Evolutionary conservation across 2,113 vertebrate genomes (phyloP).

Genomic region (Mirounga angustirostris): DNA sequence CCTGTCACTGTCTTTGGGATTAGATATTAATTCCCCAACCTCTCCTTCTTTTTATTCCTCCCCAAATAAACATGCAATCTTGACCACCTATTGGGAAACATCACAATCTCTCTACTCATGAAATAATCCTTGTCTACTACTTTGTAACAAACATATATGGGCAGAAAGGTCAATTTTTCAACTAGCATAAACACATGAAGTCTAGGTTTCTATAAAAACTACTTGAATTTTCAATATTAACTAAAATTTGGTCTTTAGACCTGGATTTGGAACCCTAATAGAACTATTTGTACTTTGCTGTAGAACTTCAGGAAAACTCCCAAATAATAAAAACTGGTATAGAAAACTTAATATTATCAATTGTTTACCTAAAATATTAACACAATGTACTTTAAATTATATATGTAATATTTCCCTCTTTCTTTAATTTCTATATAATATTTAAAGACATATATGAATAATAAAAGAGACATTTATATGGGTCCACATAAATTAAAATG

Average conservation of each 20-base stretch:
- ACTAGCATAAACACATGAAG: background rate
- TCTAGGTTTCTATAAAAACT: background rate
- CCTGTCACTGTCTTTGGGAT: background rate
- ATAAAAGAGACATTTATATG: background rate
- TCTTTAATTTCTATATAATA: background rate
- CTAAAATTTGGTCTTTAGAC: background rate
- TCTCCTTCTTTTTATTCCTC: background rate
- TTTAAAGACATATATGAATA: background rate
- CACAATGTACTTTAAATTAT: background rate
- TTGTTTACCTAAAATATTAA: background rate
- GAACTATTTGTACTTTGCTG: background rate
- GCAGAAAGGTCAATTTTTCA: background rate
- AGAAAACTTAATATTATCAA: background rate
- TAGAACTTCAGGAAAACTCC: background rate
- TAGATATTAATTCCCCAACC: background rate
- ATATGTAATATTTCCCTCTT: background rate
- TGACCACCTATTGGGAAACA: background rate
- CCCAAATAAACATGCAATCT: background rate
- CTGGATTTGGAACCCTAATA: background rate
- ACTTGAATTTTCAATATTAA: background rate
- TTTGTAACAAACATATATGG: background rate
- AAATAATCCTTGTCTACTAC: background rate
- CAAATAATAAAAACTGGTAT: conserved; percentile 9
- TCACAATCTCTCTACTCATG: background rate
- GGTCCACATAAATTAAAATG: background rate